Conservation (phyloP, 2,113 vertebrate species). For the Genyomyrus donnyi region DNA sequence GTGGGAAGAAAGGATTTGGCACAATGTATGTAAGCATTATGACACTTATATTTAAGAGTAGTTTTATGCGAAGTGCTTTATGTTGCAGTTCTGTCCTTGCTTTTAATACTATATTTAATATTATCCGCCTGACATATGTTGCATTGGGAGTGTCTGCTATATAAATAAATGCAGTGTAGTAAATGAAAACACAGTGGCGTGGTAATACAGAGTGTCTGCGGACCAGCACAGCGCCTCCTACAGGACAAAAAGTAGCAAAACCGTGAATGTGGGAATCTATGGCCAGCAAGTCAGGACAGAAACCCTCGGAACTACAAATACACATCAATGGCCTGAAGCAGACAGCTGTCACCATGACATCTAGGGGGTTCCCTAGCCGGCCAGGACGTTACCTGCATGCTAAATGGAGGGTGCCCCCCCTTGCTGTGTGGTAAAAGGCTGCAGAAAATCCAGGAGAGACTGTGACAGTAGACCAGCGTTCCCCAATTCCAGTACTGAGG, state of each 20-base stretch:
- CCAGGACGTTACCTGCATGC: slow-evolving; percentile 76
- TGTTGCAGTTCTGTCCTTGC: not conserved
- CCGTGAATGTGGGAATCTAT: not conserved
- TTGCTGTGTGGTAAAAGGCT: slow-evolving; percentile 96
- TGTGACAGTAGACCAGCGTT: slow-evolving; percentile 91
- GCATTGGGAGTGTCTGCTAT: not conserved
- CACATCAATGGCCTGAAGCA: not conserved
- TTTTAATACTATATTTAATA: not conserved
- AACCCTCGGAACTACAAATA: not conserved
- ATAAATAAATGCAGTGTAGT: not conserved
- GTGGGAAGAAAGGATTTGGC: not conserved
- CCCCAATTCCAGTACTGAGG: not conserved
- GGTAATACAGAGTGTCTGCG: not conserved
- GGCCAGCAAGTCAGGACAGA: not conserved
- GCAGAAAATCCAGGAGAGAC: slow-evolving; percentile 99
- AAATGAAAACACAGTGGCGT: not conserved
- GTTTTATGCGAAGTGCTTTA: not conserved
- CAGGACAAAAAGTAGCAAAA: not conserved
- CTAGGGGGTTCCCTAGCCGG: not conserved
- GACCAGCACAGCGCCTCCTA: not conserved
- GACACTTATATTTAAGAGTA: not conserved
- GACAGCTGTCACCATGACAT: not conserved
- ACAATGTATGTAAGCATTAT: not conserved
- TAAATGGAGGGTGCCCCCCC: slow-evolving; percentile 69
- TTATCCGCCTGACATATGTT: not conserved